Evolutionary conservation across 1,140 invertebrate genomes (phyloP), one percentile per base, ranked within the genome.

Genomic region (Lordiphosa clarofinis): DNA sequence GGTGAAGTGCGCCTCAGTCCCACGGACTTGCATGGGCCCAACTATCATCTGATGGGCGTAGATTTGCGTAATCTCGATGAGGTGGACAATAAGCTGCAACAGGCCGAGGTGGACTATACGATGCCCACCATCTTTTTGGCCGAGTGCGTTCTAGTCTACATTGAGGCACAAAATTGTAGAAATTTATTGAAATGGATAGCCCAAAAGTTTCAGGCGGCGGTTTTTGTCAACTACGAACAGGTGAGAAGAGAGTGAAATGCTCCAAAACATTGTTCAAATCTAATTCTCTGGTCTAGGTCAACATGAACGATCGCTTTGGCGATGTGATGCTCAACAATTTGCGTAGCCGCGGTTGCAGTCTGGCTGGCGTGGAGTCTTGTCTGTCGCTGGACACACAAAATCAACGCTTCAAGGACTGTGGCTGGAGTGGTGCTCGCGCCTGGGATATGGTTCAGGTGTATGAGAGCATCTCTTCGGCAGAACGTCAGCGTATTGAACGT

Each of bases 111-210:
- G 42, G 93, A 94, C 86, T 93, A 92, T 75, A 90, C 92, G 54
- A 87, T 94, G 53, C 97, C 98, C 44, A 98, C 98, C 33, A 91
- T 99, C 61, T 96, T 99, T 90, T 90, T 99, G 46, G 93, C 96
- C 15, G 98, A 99, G 90, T 99, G 98, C 91, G 98, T 99, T 67
- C 92, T 99, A 31, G 96, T 99, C 33, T 99, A 99, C 86, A 94
- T 99, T 89, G 95, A 96, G 73, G 91, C 92, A 52, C 92, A 93
- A 56, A 93, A 94, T 57, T 94, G 94, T 36, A 92, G 92, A 42
- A 91, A 92, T 71, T 90, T 98, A 55, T 90, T 98, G 21, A 91
- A 92, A 50, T 96, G 94, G 92, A 91, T 98, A 44, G 92, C 94
- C 1, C 90, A 91, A 38, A 92, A 93, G 66, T 98, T 99, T 89